Evolutionary conservation across 2,888 invertebrate genomes (phyloP).

Genomic region (Clunio marinus): DNA sequence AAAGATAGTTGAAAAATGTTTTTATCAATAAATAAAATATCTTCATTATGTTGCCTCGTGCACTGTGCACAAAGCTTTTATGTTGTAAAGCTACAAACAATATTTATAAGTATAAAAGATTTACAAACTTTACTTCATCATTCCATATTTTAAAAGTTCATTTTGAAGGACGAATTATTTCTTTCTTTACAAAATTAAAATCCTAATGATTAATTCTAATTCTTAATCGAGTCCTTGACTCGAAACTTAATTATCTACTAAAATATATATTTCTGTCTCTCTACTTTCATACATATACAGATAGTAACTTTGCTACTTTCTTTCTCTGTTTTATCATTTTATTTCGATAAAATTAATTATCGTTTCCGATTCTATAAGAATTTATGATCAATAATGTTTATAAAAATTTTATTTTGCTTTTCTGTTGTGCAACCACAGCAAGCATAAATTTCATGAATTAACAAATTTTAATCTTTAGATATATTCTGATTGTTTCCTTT

Average conservation of each 20-base stretch:
- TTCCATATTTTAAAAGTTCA: neutral
- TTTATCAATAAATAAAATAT: conserved; percentile 23
- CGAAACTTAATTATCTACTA: neutral
- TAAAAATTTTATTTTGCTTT: no score
- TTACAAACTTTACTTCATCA: no score
- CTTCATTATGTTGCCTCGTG: neutral
- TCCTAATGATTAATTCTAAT: conserved; percentile 2
- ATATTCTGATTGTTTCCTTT: no score
- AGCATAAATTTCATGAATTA: no score
- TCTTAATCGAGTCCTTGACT: neutral
- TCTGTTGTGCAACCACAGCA: no score
- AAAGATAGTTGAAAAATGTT: neutral
- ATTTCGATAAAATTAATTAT: no score
- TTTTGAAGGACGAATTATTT: neutral
- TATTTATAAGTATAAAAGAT: no score
- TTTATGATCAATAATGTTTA: no score
- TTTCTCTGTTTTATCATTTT: no score
- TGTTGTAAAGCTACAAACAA: neutral
- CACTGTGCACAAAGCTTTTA: neutral
- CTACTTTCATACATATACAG: no score
- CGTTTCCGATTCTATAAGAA: no score
- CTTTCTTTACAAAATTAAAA: neutral
- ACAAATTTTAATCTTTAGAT: no score
- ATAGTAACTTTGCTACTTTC: neutral
- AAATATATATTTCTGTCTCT: neutral